Percentiles rank a stretch among this genome's conserved stretches.
Conservation (phyloP, 2,888 invertebrate species). For the Pilophorus perplexus region DNA sequence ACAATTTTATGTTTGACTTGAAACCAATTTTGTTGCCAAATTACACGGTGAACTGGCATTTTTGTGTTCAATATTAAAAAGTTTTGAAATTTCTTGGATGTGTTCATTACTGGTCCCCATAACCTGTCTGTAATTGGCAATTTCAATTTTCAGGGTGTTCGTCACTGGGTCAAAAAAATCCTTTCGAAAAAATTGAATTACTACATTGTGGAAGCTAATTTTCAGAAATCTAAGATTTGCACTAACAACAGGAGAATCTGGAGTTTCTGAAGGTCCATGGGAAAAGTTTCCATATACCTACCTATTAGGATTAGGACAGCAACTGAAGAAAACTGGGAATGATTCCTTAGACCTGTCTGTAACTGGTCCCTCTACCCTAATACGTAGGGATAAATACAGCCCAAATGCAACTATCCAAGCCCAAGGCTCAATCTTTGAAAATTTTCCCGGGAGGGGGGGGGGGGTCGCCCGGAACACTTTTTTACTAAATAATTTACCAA, state of each 20-base stretch:
- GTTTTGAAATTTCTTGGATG: not conserved
- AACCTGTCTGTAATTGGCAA: slow-evolving; percentile 14
- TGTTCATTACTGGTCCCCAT: slow-evolving; percentile 10
- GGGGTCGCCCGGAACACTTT: no score
- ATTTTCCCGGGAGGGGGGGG: no score
- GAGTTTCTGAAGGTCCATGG: slow-evolving; percentile 5
- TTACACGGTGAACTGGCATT: not conserved
- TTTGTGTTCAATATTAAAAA: slow-evolving; percentile 9
- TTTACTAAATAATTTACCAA: no score
- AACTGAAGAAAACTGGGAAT: not conserved
- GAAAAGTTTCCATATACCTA: not conserved
- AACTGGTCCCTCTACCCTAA: no score
- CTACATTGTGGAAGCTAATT: not conserved
- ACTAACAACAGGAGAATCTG: not conserved
- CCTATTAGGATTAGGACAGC: not conserved
- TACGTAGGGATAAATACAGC: no score
- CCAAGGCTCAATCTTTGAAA: no score
- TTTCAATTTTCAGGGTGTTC: slow-evolving; percentile 6
- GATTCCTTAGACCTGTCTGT: no score
- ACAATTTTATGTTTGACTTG: no score
- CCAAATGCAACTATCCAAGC: no score
- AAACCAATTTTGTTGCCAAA: not conserved
- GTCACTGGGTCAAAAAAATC: not conserved
- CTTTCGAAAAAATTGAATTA: not conserved
- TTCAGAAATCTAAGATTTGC: slow-evolving; percentile 6